Conservation (phyloP, 1,140 invertebrate species). For the Kradibia gibbosae region DNA sequence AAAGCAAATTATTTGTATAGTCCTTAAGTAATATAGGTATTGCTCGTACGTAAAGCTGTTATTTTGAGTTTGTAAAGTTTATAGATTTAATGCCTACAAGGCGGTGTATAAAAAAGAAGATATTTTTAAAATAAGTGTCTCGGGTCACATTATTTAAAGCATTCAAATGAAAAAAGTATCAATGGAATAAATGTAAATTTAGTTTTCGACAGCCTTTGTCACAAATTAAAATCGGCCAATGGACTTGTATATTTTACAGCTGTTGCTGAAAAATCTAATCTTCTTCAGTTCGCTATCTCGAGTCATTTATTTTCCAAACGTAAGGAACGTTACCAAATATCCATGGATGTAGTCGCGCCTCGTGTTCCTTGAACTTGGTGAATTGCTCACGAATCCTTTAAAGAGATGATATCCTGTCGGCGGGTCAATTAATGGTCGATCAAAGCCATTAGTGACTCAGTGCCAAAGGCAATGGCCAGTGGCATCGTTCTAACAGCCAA, state of each 20-base stretch:
- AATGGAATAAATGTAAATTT: no score
- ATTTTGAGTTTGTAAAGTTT: background rate
- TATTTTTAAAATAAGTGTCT: background rate
- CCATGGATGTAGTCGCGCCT: background rate
- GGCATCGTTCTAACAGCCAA: no score
- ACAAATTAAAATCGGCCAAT: no score
- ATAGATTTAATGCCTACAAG: background rate
- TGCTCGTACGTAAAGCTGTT: background rate
- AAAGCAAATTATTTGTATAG: slow-evolving; percentile 9
- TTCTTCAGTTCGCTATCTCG: background rate
- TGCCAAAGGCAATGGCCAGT: background rate
- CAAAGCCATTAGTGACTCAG: background rate
- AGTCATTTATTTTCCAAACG: background rate
- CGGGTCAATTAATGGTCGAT: background rate
- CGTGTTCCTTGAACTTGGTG: no score
- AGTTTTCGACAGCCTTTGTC: no score
- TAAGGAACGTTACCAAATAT: background rate
- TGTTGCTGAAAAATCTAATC: no score
- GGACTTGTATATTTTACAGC: no score
- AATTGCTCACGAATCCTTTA: no score
- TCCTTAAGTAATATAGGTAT: background rate
- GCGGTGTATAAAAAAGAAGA: background rate
- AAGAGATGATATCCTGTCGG: background rate
- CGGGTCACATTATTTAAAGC: no score
- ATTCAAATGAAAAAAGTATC: no score